These are phyloP conservation scores for Cololabis saira DNA, from an alignment of 2,113 vertebrate species.

Conservation along the genomic window DNA sequence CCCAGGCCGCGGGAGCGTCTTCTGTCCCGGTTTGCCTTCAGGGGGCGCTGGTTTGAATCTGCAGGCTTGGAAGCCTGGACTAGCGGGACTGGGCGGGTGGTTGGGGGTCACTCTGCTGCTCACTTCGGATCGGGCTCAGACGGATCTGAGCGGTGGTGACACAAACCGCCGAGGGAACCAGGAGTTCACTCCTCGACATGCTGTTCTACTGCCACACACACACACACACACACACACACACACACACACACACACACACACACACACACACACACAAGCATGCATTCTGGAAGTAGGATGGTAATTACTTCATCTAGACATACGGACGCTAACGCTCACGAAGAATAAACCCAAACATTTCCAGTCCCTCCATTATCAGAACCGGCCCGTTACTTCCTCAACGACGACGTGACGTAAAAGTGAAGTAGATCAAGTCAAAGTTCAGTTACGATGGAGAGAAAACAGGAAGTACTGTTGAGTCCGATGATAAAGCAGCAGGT, in stretches of 20 bases:
- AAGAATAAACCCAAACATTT: too few species aligned
- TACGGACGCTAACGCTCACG: too few species aligned
- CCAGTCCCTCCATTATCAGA: too few species aligned
- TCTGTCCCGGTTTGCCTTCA: slow-evolving; percentile 17
- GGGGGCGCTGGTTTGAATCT: slow-evolving; percentile 46
- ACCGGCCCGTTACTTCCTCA: too few species aligned
- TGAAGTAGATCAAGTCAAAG: too few species aligned
- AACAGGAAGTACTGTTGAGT: too few species aligned
- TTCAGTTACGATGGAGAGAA: too few species aligned
- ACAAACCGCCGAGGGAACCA: slow-evolving; percentile 34
- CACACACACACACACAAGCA: not conserved
- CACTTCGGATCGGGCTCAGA: slow-evolving; percentile 63
- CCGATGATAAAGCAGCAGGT: too few species aligned
- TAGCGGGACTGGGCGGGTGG: slow-evolving; percentile 62
- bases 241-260: not conserved
- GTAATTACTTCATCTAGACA: too few species aligned
- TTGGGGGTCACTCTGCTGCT: too few species aligned
- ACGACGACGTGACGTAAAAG: too few species aligned
- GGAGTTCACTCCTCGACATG: slow-evolving; percentile 22
- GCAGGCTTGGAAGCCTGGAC: slow-evolving; percentile 50
- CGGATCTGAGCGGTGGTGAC: slow-evolving; percentile 55
- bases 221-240: slow-evolving; percentile 2
- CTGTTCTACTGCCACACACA: slow-evolving; percentile 1
- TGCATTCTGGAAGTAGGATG: too few species aligned
- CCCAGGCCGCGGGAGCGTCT: slow-evolving; percentile 9